phyloP scores from a whole-genome alignment of 2,797 vertebrate genomes.

The Ambastaia sidthimunki region DNA sequence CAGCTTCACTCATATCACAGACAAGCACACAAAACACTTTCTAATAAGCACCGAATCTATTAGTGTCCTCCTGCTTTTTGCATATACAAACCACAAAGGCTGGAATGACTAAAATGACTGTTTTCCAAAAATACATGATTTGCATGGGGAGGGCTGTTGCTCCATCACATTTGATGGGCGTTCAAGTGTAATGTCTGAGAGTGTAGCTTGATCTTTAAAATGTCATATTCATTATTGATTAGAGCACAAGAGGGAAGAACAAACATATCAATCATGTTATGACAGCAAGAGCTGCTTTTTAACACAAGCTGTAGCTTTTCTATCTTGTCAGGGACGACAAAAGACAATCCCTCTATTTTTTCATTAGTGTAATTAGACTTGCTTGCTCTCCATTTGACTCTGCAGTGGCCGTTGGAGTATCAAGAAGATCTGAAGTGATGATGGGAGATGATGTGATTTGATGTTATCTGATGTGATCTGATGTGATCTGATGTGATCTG shows the following conservation, averaged over 20 bases:
- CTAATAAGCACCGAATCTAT: slow-evolving; percentile 13
- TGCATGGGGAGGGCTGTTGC: slow-evolving; percentile 52
- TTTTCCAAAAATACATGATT: not conserved
- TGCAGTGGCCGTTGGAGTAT: not conserved
- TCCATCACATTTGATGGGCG: slow-evolving; percentile 61
- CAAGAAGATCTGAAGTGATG: not conserved
- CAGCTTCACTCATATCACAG: too few relatives aligned
- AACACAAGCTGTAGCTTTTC: slow-evolving; percentile 15
- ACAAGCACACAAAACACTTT: slow-evolving; percentile 11
- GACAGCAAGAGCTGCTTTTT: slow-evolving; percentile 45
- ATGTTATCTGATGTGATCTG: too few relatives aligned
- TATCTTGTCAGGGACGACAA: slow-evolving; percentile 51
- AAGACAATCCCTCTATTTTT: slow-evolving; percentile 35
- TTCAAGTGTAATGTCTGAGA: slow-evolving; percentile 63
- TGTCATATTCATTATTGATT: slow-evolving; percentile 70
- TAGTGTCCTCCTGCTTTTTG: not conserved
- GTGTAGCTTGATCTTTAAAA: slow-evolving; percentile 64
- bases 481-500: too few relatives aligned
- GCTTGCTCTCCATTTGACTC: slow-evolving; percentile 40
- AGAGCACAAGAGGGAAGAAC: slow-evolving; percentile 59
- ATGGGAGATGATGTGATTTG: not conserved
- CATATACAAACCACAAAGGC: not conserved
- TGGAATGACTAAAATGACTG: not conserved
- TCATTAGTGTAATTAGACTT: slow-evolving; percentile 55
- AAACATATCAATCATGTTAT: slow-evolving; percentile 63